These are phyloP conservation scores for Porites evermanni DNA, from an alignment of 92 coral and sea anemone genomes.

Conservation along the genomic window DNA sequence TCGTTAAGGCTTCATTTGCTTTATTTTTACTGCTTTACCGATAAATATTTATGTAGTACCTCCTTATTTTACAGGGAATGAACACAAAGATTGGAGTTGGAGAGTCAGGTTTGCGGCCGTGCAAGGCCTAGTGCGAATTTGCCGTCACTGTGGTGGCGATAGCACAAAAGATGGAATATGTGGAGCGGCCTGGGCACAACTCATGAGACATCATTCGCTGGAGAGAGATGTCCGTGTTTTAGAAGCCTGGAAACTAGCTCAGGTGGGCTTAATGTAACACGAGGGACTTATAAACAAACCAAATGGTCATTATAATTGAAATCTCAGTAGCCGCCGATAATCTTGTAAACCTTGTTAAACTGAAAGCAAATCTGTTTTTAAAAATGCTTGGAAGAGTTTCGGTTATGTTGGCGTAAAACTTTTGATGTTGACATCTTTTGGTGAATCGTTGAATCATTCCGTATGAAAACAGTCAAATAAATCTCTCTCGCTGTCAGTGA, in stretches of 20 bases:
- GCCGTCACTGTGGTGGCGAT: conserved; percentile 85
- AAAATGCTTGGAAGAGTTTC: no score
- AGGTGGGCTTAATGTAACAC: conserved; percentile 52
- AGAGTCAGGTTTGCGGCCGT: conserved; percentile 95
- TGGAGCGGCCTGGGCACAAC: conserved; percentile 88
- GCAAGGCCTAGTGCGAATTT: conserved; percentile 96
- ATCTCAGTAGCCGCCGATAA: no score
- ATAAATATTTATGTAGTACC: not conserved
- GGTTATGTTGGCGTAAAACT: no score
- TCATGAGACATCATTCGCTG: conserved; percentile 85
- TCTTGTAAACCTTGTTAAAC: no score
- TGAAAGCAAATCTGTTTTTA: no score
- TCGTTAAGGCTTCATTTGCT: no score
- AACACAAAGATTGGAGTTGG: conserved; percentile 84
- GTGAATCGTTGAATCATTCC: no score
- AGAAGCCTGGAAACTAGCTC: conserved; percentile 96
- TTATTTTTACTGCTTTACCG: not conserved
- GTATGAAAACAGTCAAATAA: no score
- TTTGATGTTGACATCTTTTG: no score
- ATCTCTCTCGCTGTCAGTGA: no score
- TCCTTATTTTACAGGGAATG: conserved; percentile 19
- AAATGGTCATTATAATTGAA: no score
- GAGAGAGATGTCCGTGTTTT: conserved; percentile 90
- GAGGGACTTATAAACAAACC: no score
- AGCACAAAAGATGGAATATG: conserved; percentile 86